phyloP scores from a whole-genome alignment of 2,888 invertebrate genomes.

The Agelastica alni region DNA sequence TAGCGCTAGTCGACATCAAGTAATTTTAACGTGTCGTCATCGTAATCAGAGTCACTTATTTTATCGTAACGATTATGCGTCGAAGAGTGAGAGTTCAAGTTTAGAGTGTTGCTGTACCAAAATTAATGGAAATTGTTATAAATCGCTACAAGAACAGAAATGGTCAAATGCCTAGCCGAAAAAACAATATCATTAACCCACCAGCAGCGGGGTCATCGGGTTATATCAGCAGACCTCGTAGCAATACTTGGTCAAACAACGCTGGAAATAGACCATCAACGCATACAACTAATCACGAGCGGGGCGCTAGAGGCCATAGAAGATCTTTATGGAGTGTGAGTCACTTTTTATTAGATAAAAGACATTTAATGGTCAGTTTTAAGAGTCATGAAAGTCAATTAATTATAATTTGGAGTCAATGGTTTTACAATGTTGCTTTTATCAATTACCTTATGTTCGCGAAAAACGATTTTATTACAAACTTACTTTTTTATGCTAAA shows the following conservation, averaged over 20 bases:
- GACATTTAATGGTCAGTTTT: conserved; percentile 8
- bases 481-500: no score
- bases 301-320: conserved; percentile 23
- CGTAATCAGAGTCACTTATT: background rate
- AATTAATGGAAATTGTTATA: background rate
- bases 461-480: no score
- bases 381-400: background rate
- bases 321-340: conserved; percentile 32
- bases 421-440: no score
- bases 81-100: conserved; percentile 4
- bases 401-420: background rate
- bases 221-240: conserved; percentile 27
- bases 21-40: conserved; percentile 13
- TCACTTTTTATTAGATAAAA: background rate
- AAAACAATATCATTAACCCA: conserved; percentile 7
- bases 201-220: conserved; percentile 7
- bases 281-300: background rate
- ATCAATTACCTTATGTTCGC: no score
- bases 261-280: conserved; percentile 6
- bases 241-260: conserved; percentile 23
- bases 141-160: conserved; percentile 9
- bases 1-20: conserved; percentile 2
- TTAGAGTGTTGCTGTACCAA: background rate
- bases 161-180: conserved; percentile 24
- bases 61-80: conserved; percentile 3